Percentiles rank a stretch among this genome's conserved stretches.
These are phyloP conservation scores for Zelostemma sp. DNA, from an alignment of 1,140 invertebrate species.

Conservation along the genomic window DNA sequence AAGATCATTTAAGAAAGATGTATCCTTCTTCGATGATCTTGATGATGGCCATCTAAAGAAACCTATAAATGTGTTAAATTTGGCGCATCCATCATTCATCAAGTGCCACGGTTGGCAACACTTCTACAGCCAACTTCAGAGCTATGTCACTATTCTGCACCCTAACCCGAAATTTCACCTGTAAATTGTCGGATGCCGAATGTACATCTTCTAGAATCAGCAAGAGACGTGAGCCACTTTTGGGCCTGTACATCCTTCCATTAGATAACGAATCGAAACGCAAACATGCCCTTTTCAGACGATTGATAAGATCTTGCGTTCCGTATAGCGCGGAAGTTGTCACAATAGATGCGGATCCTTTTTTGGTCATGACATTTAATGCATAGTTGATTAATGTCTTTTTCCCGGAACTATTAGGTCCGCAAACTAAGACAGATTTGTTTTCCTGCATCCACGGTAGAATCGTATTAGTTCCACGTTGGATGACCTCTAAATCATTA, in stretches of 20 bases:
- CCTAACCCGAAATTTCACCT: no score
- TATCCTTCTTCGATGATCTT: no score
- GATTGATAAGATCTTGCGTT: slow-evolving; percentile 55
- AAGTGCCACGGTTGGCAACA: no score
- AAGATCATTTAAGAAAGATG: no score
- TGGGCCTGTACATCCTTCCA: slow-evolving; percentile 60
- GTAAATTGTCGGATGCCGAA: slow-evolving; percentile 58
- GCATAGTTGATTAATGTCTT: slow-evolving; percentile 55
- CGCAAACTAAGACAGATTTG: slow-evolving; percentile 59
- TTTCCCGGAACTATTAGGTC: slow-evolving; percentile 61
- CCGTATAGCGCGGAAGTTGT: slow-evolving; percentile 62
- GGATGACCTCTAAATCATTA: slow-evolving; percentile 46
- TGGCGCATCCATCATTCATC: no score
- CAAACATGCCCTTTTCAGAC: slow-evolving; percentile 62
- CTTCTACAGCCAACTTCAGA: no score
- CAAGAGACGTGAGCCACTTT: slow-evolving; percentile 57
- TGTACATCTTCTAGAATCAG: slow-evolving; percentile 63
- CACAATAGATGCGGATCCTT: slow-evolving; percentile 47
- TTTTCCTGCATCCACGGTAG: slow-evolving; percentile 60
- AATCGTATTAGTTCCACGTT: slow-evolving; percentile 53
- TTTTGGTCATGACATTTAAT: slow-evolving; percentile 51
- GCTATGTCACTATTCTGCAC: no score
- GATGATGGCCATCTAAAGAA: no score
- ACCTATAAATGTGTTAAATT: no score
- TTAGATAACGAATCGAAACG: slow-evolving; percentile 61